Conservation (phyloP, 2,797 vertebrate species). For the Sebastes nivosus region DNA sequence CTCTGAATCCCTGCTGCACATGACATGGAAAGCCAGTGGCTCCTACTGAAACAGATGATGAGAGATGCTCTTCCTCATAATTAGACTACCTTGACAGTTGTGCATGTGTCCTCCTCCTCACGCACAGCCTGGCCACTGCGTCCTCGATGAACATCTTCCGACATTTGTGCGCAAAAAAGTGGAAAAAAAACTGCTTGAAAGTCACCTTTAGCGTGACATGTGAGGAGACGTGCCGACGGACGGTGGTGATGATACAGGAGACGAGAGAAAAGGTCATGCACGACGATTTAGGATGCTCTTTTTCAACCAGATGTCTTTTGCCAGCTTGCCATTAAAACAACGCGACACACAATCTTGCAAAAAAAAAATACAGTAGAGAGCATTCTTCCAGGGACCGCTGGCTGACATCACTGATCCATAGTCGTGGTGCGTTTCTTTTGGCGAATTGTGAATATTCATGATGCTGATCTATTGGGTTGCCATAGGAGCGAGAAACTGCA, state of each 20-base stretch:
- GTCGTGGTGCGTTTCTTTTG: slow-evolving; percentile 82
- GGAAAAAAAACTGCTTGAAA: slow-evolving; percentile 75
- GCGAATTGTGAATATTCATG: slow-evolving; percentile 92
- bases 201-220: slow-evolving; percentile 81
- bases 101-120: slow-evolving; percentile 78
- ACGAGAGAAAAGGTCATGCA: slow-evolving; percentile 78
- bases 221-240: slow-evolving; percentile 71
- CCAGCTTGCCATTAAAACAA: slow-evolving; percentile 76
- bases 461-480: slow-evolving; percentile 93
- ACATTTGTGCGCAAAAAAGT: slow-evolving; percentile 81
- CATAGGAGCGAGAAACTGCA: slow-evolving; percentile 92
- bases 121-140: slow-evolving; percentile 66
- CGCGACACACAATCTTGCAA: slow-evolving; percentile 53
- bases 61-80: slow-evolving; percentile 62
- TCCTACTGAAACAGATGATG: slow-evolving; percentile 58
- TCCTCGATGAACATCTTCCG: slow-evolving; percentile 73
- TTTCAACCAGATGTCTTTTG: slow-evolving; percentile 52
- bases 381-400: slow-evolving; percentile 82
- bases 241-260: slow-evolving; percentile 51
- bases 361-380: slow-evolving; percentile 76
- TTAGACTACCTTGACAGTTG: slow-evolving; percentile 77
- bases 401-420: slow-evolving; percentile 90
- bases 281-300: slow-evolving; percentile 69
- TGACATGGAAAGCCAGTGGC: slow-evolving; percentile 72
- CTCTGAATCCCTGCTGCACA: slow-evolving; percentile 76